Percentiles rank a stretch among this genome's conserved stretches.
These are phyloP conservation scores for Scaptomyza caliginosa DNA, from an alignment of 2,888 invertebrate species.

Conservation along the genomic window DNA sequence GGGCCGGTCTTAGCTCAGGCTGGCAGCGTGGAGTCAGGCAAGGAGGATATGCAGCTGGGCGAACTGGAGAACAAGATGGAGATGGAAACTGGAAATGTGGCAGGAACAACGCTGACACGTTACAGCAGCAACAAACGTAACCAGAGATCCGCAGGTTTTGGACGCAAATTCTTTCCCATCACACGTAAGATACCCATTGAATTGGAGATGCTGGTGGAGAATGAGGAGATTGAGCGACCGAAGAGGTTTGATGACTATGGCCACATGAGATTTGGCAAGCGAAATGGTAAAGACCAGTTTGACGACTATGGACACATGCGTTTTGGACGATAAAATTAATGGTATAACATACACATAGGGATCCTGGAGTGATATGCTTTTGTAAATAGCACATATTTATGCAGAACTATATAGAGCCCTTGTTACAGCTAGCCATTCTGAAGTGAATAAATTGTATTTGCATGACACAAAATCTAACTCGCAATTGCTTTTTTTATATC, in stretches of 20 bases:
- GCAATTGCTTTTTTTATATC: no score
- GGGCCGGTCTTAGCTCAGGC: constrained; percentile 22
- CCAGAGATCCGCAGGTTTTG: constrained; percentile 65
- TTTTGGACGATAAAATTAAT: constrained; percentile 85
- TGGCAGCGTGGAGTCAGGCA: constrained; percentile 38
- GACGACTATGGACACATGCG: constrained; percentile 91
- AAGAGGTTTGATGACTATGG: constrained; percentile 90
- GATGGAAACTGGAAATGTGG: constrained; percentile 16
- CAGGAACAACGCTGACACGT: constrained; percentile 12
- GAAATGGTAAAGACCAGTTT: constrained; percentile 87
- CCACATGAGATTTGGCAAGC: constrained; percentile 88
- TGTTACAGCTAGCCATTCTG: neutral
- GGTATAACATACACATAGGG: neutral
- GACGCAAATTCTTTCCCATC: constrained; percentile 65
- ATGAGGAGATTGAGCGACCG: constrained; percentile 77
- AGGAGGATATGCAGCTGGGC: constrained; percentile 49
- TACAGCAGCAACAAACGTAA: constrained; percentile 54
- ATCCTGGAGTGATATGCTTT: constrained; percentile 19
- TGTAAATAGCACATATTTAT: constrained; percentile 38
- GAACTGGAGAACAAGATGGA: constrained; percentile 57
- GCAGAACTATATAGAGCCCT: constrained; percentile 1
- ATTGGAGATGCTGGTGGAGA: constrained; percentile 80
- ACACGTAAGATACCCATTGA: constrained; percentile 81
- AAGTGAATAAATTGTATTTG: constrained; percentile 33
- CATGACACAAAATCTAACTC: constrained; percentile 14